Evolutionary conservation across 2,797 vertebrate genomes (phyloP).

Genomic region (Heterohyrax brucei): DNA sequence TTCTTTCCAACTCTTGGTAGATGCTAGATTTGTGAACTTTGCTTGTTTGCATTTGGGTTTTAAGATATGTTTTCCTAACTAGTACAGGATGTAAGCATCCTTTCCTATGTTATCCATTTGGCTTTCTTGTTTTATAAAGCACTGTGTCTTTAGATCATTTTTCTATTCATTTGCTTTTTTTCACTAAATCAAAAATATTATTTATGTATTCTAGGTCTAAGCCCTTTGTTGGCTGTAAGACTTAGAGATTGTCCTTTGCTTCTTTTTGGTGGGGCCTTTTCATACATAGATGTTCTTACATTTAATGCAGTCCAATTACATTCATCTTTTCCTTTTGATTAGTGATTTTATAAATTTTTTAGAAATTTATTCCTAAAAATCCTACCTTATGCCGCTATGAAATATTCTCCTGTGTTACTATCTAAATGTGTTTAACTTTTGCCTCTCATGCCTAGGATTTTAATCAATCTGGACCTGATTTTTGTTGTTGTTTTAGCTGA

Average conservation of each 20-base stretch:
- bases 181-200: not conserved
- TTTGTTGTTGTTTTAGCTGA: not conserved
- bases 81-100: not conserved
- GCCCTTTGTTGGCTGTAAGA: conserved; percentile 9
- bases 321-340: conserved; percentile 1
- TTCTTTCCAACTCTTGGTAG: conserved; percentile 28
- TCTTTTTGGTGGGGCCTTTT: not conserved
- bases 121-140: conserved; percentile 37
- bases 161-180: not conserved
- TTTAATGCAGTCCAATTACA: conserved; percentile 13
- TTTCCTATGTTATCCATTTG: conserved; percentile 42
- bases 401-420: not conserved
- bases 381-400: not conserved
- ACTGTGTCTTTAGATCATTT: not conserved
- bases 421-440: conserved; percentile 46
- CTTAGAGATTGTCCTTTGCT: not conserved
- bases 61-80: conserved; percentile 33
- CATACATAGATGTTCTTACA: not conserved
- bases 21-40: conserved; percentile 54
- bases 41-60: conserved; percentile 26
- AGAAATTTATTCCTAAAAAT: conserved; percentile 23
- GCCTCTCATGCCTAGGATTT: not conserved
- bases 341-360: not conserved
- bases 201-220: not conserved
- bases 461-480: not conserved